These are phyloP conservation scores for Gila orcuttii DNA, from an alignment of 2,113 vertebrate genomes.

Conservation along the genomic window DNA sequence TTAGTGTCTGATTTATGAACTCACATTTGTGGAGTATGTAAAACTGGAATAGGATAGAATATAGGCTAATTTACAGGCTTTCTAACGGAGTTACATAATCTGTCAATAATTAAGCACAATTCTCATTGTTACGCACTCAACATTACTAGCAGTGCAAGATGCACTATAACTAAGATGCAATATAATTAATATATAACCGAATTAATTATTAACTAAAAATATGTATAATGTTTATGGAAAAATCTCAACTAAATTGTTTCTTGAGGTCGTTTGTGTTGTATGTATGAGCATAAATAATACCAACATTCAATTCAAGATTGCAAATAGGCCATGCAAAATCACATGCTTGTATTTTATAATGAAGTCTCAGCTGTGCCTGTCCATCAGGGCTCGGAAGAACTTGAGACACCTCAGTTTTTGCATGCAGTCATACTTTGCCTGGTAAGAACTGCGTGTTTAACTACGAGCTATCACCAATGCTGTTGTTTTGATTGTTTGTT, in stretches of 20 bases:
- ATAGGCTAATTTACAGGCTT: too few relatives aligned
- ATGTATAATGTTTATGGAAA: too few relatives aligned
- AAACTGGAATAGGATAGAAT: background rate
- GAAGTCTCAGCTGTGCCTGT: conserved; percentile 71
- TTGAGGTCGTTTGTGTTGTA: background rate
- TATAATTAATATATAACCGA: background rate
- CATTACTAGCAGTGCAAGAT: background rate
- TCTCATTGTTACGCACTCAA: background rate
- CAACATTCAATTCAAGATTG: background rate
- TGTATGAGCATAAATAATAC: background rate
- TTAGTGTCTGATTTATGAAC: background rate
- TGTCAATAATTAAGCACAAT: background rate
- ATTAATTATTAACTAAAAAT: background rate
- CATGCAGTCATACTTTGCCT: conserved; percentile 38
- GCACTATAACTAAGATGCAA: background rate
- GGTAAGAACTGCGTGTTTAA: conserved; percentile 56
- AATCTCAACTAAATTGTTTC: background rate
- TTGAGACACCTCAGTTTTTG: conserved; percentile 31
- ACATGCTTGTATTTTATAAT: conserved; percentile 53
- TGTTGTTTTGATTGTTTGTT: background rate
- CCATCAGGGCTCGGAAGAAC: conserved; percentile 64
- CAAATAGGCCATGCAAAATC: background rate
- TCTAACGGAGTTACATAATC: background rate
- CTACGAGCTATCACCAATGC: background rate
- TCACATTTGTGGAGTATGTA: background rate